Evolutionary conservation across 1,140 invertebrate genomes (phyloP), one percentile per base, ranked within the genome.

Genomic region (Musca vetustissima): DNA sequence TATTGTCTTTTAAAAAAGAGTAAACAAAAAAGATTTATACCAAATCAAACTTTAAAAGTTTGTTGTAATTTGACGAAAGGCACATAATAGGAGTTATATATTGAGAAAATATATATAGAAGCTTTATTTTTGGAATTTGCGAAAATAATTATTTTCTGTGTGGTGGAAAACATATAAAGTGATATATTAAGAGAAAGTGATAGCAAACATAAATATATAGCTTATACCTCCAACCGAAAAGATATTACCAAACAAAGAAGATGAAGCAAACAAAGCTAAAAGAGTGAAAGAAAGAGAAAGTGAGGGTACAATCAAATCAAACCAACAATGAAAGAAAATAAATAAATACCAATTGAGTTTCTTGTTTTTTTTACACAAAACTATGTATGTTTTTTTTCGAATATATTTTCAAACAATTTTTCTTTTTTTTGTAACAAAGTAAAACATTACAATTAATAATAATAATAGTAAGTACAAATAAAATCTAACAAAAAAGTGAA

Each of bases 371-470:
- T 28, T 61, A 28, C 32, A 28, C 24, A 28, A 61, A 61, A 61
- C 57, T 61, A 61, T 24, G 14, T 59, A 24, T 47, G 47, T 64
- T 64, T 66, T 32, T 66, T 50, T 66, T 47, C 36, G 17, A 65
- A 66, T 66, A 66, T 43, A 52, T 43, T 50, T 43, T 24, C 25
- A 66, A 49, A 43, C 19, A 50, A 19, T 9, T 66, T 49, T 65
- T 49, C 8, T 50, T 50, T 66, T 66, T 52, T 25, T 66, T 66
- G 25, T 61, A 61, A 61, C 57, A 61, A 61, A 66, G 64, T 53
- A 49, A 52, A 66, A 50, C 64, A 66, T 50, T 43, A 43, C 36
- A 43, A 43, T 66, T 66, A 52, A 66, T n/a, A n/a, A n/a, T n/a
- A n/a, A n/a, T n/a, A n/a, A n/a, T n/a, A n/a, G n/a, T n/a, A 25